Percentiles rank a stretch among this genome's conserved stretches.
These are phyloP conservation scores for Chloroceryle inda DNA, from an alignment of 2,797 vertebrate genomes.

Conservation along the genomic window DNA sequence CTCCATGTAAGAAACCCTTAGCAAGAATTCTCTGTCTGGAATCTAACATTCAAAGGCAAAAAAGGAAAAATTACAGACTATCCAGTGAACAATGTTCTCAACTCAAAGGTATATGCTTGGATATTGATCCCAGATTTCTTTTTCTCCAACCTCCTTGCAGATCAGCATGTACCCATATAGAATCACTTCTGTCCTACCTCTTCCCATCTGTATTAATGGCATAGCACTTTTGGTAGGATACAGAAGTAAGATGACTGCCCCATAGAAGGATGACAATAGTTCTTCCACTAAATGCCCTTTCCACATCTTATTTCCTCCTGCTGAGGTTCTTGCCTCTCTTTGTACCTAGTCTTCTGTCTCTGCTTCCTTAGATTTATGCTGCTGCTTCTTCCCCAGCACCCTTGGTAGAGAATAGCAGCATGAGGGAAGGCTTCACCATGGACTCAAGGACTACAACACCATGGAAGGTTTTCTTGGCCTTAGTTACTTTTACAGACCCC, in stretches of 20 bases:
- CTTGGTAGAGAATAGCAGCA: neutral
- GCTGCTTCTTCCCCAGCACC: neutral
- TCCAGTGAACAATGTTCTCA: neutral
- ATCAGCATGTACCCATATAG: neutral
- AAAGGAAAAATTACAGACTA: neutral
- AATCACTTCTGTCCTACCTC: neutral
- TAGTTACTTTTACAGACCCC: neutral
- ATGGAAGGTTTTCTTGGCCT: neutral
- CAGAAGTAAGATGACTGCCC: neutral
- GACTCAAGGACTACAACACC: neutral
- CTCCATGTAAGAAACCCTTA: conserved; percentile 97
- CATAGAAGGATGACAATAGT: neutral
- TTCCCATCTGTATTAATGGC: neutral
- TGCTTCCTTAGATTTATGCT: neutral
- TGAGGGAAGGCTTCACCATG: neutral
- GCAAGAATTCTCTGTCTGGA: conserved; percentile 93
- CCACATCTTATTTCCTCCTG: neutral
- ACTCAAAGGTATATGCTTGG: neutral
- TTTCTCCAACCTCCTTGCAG: neutral
- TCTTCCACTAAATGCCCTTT: neutral
- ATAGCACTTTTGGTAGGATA: neutral
- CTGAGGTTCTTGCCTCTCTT: neutral
- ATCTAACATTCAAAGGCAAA: conserved; percentile 76
- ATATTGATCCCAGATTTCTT: neutral
- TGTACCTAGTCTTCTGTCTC: neutral